Percentiles rank a stretch among this genome's conserved stretches.
phyloP scores from a whole-genome alignment of 2,888 invertebrate genomes.

The Erebia aethiops region DNA sequence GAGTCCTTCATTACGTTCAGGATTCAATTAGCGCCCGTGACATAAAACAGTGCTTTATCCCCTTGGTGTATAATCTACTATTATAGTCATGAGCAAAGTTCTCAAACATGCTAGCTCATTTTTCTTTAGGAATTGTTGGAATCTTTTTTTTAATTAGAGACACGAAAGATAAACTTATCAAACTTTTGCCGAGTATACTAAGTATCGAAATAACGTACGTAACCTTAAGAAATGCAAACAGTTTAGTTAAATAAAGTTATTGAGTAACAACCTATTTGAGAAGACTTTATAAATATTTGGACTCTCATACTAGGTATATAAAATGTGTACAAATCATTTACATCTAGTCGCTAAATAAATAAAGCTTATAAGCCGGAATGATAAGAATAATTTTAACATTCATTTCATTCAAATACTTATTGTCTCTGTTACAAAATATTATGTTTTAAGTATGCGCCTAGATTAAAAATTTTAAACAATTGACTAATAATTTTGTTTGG shows the following conservation, averaged over 20 bases:
- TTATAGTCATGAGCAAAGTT: too few relatives aligned
- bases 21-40: too few relatives aligned
- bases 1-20: too few relatives aligned
- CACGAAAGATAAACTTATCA: not conserved
- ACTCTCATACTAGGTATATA: not conserved
- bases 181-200: not conserved
- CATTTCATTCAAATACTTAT: too few relatives aligned
- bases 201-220: not conserved
- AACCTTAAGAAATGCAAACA: not conserved
- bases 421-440: too few relatives aligned
- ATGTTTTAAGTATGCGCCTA: too few relatives aligned
- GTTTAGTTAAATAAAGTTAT: not conserved
- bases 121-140: too few relatives aligned
- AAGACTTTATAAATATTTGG: not conserved
- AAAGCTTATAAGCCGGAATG: not conserved
- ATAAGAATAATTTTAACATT: not conserved
- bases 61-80: too few relatives aligned
- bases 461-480: constrained; percentile 6
- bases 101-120: too few relatives aligned
- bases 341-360: not conserved
- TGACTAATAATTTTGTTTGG: not conserved
- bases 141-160: not conserved
- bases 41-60: too few relatives aligned
- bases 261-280: not conserved
- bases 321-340: not conserved